phyloP scores from a whole-genome alignment of 2,797 vertebrate species.

The Syngnathus acus region DNA sequence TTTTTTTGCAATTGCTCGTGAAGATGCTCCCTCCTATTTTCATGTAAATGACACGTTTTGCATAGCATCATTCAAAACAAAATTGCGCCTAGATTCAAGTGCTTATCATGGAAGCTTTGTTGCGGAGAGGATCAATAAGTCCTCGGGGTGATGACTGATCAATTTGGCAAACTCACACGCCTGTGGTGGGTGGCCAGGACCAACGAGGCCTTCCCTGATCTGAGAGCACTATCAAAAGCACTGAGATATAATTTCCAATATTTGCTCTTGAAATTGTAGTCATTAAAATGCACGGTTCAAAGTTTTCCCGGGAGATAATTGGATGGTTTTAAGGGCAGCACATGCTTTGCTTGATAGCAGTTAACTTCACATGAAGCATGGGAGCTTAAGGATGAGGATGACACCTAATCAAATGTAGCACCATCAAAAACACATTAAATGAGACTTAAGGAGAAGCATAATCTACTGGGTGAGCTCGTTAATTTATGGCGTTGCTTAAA shows the following conservation, averaged over 20 bases:
- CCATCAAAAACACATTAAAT: not conserved
- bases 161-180: constrained; percentile 46
- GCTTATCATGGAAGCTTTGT: constrained; percentile 35
- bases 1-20: not conserved
- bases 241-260: not conserved
- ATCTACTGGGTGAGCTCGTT: not conserved
- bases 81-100: constrained; percentile 16
- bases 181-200: constrained; percentile 18
- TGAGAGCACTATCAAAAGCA: not conserved
- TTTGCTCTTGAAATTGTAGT: not conserved
- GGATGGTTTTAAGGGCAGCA: not conserved
- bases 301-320: not conserved
- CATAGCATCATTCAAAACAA: not conserved
- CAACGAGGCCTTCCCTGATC: not conserved
- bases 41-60: not conserved
- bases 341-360: constrained; percentile 38
- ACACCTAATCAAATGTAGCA: not conserved
- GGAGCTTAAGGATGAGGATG: not conserved
- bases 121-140: constrained; percentile 50
- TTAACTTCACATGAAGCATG: not conserved
- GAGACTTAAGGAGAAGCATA: not conserved
- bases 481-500: not conserved
- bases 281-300: not conserved
- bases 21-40: not conserved
- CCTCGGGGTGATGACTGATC: constrained; percentile 55